Evolutionary conservation across 2,888 invertebrate species (phyloP).

Genomic region (Mimas tiliae): DNA sequence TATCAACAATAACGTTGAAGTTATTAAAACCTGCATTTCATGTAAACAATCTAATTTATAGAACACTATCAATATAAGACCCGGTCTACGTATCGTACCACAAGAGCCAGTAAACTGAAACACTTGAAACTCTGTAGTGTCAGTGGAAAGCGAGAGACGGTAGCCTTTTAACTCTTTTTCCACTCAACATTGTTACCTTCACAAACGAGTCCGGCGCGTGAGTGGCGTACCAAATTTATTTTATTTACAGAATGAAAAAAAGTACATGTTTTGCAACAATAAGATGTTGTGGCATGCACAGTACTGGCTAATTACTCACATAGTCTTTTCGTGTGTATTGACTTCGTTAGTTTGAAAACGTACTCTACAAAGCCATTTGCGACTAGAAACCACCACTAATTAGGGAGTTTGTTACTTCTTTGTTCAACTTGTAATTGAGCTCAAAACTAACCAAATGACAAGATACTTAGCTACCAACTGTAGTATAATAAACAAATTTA

Average conservation of each 20-base stretch:
- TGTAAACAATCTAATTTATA: slow-evolving; percentile 6
- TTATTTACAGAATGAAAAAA: slow-evolving; percentile 51
- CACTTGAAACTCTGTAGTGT: slow-evolving; percentile 47
- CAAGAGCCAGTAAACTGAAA: slow-evolving; percentile 38
- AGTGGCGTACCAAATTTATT: slow-evolving; percentile 69
- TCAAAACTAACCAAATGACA: slow-evolving; percentile 18
- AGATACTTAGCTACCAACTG: neutral
- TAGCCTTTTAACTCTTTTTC: slow-evolving; percentile 76
- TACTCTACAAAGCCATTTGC: slow-evolving; percentile 15
- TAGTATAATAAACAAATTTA: neutral
- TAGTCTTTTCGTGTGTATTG: slow-evolving; percentile 12
- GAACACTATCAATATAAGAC: slow-evolving; percentile 12
- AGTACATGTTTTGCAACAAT: slow-evolving; percentile 45
- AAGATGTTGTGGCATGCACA: slow-evolving; percentile 38
- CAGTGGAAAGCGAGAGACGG: slow-evolving; percentile 46
- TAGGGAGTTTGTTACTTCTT: slow-evolving; percentile 7
- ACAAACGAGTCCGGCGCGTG: slow-evolving; percentile 75
- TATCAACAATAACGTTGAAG: neutral
- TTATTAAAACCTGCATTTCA: neutral
- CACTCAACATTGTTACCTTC: slow-evolving; percentile 79
- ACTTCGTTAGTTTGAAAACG: slow-evolving; percentile 36
- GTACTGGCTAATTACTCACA: slow-evolving; percentile 12
- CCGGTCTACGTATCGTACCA: slow-evolving; percentile 33
- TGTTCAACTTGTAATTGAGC: slow-evolving; percentile 19
- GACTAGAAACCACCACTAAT: slow-evolving; percentile 12